Percentiles rank a stretch among this genome's conserved stretches.
Evolutionary conservation across 2,113 vertebrate genomes (phyloP).

Genomic region (Hypanus sabinus): DNA sequence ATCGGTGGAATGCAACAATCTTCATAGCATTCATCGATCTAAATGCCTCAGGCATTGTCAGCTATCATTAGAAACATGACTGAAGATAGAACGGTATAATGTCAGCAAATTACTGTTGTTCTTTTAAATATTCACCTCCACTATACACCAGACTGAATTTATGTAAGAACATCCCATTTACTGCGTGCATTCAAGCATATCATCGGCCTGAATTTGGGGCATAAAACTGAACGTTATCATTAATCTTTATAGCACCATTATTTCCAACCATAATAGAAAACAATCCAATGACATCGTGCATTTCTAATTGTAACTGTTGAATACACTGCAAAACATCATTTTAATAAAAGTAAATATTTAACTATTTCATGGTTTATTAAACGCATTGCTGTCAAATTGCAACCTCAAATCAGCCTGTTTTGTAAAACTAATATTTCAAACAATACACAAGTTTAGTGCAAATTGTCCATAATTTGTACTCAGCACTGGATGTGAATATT

Average conservation of each 20-base stretch:
- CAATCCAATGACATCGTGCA: background rate
- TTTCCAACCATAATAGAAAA: background rate
- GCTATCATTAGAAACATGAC: constrained; percentile 16
- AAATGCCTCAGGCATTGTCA: constrained; percentile 15
- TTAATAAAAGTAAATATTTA: background rate
- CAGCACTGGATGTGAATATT: too few relatives aligned
- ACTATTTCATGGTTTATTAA: background rate
- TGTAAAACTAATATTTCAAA: background rate
- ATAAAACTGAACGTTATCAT: background rate
- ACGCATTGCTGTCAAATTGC: background rate
- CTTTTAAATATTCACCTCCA: constrained; percentile 6
- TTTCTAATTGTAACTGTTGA: constrained; percentile 2
- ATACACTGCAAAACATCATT: background rate
- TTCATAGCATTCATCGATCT: constrained; percentile 13
- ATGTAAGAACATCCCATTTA: constrained; percentile 26
- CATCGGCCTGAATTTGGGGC: background rate
- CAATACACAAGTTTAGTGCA: background rate
- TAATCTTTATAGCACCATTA: constrained; percentile 31
- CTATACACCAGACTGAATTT: background rate
- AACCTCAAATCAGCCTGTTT: background rate
- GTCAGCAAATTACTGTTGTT: constrained; percentile 8
- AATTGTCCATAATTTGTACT: background rate
- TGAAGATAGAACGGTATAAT: constrained; percentile 2
- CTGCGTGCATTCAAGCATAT: background rate
- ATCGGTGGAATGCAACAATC: constrained; percentile 4